These are phyloP conservation scores for Zaprionus nigranus DNA, from an alignment of 1,140 invertebrate genomes.

Conservation along the genomic window DNA sequence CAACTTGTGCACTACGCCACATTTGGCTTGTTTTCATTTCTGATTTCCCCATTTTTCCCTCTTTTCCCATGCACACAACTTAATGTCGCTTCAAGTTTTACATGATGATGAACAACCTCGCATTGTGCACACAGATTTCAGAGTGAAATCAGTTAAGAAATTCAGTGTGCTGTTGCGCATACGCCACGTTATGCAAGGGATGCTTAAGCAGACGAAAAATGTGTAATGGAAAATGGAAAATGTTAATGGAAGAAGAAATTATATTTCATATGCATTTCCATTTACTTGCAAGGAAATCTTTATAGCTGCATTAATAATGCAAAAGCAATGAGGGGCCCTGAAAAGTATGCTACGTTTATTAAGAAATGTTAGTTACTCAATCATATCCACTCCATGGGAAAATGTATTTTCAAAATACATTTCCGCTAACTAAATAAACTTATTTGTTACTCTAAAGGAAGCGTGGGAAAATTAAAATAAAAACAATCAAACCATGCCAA, in stretches of 20 bases:
- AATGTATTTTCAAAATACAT: too few relatives aligned
- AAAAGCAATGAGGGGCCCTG: background rate
- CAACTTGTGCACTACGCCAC: conserved; percentile 33
- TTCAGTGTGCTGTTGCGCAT: conserved; percentile 15
- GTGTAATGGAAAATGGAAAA: background rate
- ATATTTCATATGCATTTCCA: conserved; percentile 8
- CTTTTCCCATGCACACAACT: conserved; percentile 10
- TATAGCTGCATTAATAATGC: too few relatives aligned
- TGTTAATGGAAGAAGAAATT: background rate
- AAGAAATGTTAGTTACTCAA: too few relatives aligned
- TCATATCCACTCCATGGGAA: too few relatives aligned
- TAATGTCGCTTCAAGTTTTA: conserved; percentile 37
- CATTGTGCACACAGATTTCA: conserved; percentile 19
- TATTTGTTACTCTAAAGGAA: too few relatives aligned
- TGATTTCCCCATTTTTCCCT: conserved; percentile 28
- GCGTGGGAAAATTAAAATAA: background rate
- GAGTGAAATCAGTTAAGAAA: conserved; percentile 23
- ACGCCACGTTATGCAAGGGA: conserved; percentile 22
- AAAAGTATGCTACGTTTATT: background rate
- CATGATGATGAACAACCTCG: conserved; percentile 26
- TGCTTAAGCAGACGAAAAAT: background rate
- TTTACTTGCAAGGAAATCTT: background rate
- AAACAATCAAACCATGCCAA: background rate
- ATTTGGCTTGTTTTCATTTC: conserved; percentile 33
- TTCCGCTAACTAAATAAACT: too few relatives aligned